Evolutionary conservation across 2,888 invertebrate species (phyloP).

Genomic region (Drosophila pegasa): DNA sequence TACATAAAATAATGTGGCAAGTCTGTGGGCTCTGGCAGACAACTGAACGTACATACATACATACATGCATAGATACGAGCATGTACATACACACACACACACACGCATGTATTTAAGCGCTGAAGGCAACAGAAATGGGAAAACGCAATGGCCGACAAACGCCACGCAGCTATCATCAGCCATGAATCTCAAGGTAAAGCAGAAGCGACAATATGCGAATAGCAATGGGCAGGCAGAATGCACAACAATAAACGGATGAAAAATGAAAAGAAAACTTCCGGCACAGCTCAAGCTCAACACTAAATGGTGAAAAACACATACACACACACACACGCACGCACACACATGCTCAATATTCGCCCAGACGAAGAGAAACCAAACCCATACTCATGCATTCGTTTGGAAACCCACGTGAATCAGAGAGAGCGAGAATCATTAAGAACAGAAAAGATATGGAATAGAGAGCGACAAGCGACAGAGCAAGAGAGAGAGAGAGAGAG

Average conservation of each 20-base stretch:
- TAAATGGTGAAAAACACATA: constrained; percentile 55
- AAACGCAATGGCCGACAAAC: constrained; percentile 77
- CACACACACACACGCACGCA: constrained; percentile 2
- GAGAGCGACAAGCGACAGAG: constrained; percentile 14
- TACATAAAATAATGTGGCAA: constrained; percentile 24
- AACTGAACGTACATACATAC: constrained; percentile 28
- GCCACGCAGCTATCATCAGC: constrained; percentile 72
- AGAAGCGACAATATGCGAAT: constrained; percentile 64
- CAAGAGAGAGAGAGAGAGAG: constrained; percentile 20
- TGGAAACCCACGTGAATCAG: constrained; percentile 75
- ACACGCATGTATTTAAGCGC: constrained; percentile 37
- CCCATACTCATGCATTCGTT: constrained; percentile 38
- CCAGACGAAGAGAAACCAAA: constrained; percentile 52
- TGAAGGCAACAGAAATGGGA: constrained; percentile 68
- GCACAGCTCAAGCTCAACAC: constrained; percentile 64
- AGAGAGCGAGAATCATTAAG: constrained; percentile 66
- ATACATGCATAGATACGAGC: constrained; percentile 1
- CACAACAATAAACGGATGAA: constrained; percentile 60
- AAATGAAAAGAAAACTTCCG: constrained; percentile 75
- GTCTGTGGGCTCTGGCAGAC: constrained; percentile 36
- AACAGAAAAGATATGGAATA: constrained; percentile 45
- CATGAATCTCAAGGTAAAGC: constrained; percentile 59
- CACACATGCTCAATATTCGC: constrained; percentile 20
- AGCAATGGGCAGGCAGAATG: constrained; percentile 43
- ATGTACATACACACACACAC: constrained; percentile 8